Base-by-base conservation (phyloP, 2,888 invertebrate species). In the Arrhopalites spinosus region DNA sequence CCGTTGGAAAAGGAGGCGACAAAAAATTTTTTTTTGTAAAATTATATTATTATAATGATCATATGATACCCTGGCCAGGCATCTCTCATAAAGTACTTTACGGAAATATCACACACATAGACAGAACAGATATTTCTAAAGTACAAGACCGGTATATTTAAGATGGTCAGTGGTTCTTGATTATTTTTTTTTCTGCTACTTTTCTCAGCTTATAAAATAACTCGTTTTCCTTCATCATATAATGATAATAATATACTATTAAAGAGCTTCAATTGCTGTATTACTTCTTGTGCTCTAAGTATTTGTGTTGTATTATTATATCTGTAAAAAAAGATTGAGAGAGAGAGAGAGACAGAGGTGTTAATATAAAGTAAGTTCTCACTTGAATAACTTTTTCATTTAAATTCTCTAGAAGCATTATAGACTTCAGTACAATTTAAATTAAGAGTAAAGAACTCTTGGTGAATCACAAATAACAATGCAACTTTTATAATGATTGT, bases 161-260 rank as follows among this genome's bases (percentile, higher is more conserved):
- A 11, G 11, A 36, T 36, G 11, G 47, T 45, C 8, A 45, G 15
- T 15, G 17, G 20, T 53, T 20, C 53, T 53, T 15, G n/a, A n/a
- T 20, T 53, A 1, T 59, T 23, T 23, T 59, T 23, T 23, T 25
- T 11, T 25, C 25, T 59, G 17, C 25, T 20, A 20, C 59, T 59
- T 23, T 59, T 11, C 59, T 59, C 59, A 59, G 59, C 23, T 20
- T 20, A 59, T 59, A 59, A 36, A 59, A 59, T 59, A 59, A 59
- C 59, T 59, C 59, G 59, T 59, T 59, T 59, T 59, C 20, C 25
- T 23, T 59, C 23, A 36, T 36, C 36, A 36, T 36, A 36, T 36
- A 7, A 36, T 36, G 36, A 36, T 36, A 36, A 36, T 36, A 36
- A 36, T 36, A 36, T 36, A 11, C 36, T 36, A 36, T 36, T 36